Percentiles rank a stretch among this genome's conserved stretches.
Evolutionary conservation across 2,888 invertebrate species (phyloP).

Genomic region (Osmoderma eremita): DNA sequence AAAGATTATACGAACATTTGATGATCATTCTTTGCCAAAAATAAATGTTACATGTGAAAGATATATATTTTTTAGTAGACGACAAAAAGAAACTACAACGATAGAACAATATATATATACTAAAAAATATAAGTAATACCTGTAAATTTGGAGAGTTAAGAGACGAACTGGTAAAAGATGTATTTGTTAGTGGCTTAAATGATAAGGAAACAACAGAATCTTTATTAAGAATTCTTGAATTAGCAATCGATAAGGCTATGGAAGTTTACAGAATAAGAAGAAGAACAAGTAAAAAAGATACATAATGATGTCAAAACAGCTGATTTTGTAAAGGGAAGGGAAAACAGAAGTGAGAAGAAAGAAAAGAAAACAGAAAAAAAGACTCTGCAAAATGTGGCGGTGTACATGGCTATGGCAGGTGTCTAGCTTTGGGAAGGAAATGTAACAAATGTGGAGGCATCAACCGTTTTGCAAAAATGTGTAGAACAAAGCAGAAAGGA

Average conservation of each 20-base stretch:
- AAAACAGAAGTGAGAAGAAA: too few relatives aligned
- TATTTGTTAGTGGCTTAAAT: conserved; percentile 3
- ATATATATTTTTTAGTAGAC: conserved; percentile 10
- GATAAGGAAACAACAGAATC: not conserved
- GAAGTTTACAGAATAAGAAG: too few relatives aligned
- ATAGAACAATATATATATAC: conserved; percentile 10
- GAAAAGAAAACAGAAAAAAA: too few relatives aligned
- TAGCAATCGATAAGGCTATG: too few relatives aligned
- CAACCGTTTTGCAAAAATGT: not conserved
- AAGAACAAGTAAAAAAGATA: too few relatives aligned
- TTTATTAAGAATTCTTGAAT: not conserved
- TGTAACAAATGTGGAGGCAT: conserved; percentile 2
- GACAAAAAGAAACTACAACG: not conserved
- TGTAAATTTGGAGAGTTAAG: conserved; percentile 5
- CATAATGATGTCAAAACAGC: too few relatives aligned
- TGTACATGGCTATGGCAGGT: not conserved
- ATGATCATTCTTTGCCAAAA: not conserved
- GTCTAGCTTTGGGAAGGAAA: conserved; percentile 1
- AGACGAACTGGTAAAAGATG: not conserved
- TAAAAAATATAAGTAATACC: conserved; percentile 3
- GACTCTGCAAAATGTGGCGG: too few relatives aligned
- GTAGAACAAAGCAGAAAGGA: too few relatives aligned
- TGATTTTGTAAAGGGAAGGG: too few relatives aligned
- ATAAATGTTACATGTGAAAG: conserved; percentile 18
- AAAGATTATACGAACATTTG: not conserved